Conservation (phyloP, 2,888 invertebrate genomes). For the Metellina segmentata region DNA sequence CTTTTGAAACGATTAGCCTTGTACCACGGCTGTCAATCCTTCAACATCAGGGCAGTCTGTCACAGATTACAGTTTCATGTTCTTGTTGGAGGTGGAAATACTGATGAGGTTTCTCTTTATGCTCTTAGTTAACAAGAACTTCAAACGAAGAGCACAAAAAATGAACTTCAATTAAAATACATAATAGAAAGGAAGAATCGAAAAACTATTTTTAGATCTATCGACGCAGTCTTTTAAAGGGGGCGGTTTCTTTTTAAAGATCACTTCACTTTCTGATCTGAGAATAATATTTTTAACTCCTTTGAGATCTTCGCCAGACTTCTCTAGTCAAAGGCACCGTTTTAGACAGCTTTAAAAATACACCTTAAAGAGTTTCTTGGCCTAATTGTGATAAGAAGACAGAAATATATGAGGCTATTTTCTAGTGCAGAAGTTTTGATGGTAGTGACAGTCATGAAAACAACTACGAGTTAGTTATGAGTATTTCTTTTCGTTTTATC, state of each 20-base stretch:
- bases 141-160: conserved; percentile 10
- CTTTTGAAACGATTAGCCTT: not conserved
- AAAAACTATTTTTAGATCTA: conserved; percentile 48
- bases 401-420: conserved; percentile 68
- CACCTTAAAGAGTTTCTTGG: conserved; percentile 65
- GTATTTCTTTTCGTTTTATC: not conserved
- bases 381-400: conserved; percentile 65
- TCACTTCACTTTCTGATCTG: conserved; percentile 62
- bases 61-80: not conserved
- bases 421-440: conserved; percentile 47
- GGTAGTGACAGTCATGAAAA: conserved; percentile 48
- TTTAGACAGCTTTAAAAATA: conserved; percentile 68
- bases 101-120: not conserved
- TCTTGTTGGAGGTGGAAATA: not conserved
- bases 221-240: conserved; percentile 41
- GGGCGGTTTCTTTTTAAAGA: conserved; percentile 71
- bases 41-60: conserved; percentile 1
- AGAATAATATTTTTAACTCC: conserved; percentile 71
- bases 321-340: conserved; percentile 40
- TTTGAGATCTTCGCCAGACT: conserved; percentile 67
- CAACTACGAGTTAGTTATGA: conserved; percentile 13
- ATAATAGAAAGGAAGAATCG: not conserved
- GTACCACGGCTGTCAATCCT: not conserved
- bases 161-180: conserved; percentile 51
- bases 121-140: not conserved